Evolutionary conservation across 2,888 invertebrate species (phyloP).

Genomic region (Sarcophaga caerulescens): DNA sequence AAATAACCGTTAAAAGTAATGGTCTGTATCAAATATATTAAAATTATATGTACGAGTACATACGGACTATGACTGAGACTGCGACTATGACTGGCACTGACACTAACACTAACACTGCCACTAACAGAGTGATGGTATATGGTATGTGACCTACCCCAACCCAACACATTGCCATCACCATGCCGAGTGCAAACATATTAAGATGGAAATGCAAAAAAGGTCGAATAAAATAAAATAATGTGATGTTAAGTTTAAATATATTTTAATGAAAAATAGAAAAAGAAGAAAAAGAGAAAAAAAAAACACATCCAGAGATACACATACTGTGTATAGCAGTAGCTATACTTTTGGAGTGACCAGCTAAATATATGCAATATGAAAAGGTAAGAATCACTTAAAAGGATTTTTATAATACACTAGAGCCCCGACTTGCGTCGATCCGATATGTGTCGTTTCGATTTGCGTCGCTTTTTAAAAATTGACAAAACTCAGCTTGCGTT

Average conservation of each 20-base stretch:
- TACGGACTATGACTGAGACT: constrained; percentile 10
- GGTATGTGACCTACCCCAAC: too few relatives aligned
- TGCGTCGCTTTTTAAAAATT: too few relatives aligned
- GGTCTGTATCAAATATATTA: constrained; percentile 80
- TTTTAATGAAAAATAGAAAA: constrained; percentile 49
- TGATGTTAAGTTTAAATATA: constrained; percentile 45
- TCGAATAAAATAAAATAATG: constrained; percentile 34
- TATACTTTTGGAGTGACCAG: too few relatives aligned
- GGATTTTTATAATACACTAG: too few relatives aligned
- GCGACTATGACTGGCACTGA: constrained; percentile 6
- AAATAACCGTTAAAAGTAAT: constrained; percentile 80
- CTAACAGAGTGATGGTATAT: too few relatives aligned
- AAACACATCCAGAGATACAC: not conserved
- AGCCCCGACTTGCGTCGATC: too few relatives aligned
- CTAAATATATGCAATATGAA: too few relatives aligned
- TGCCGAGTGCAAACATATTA: not conserved
- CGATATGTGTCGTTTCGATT: too few relatives aligned
- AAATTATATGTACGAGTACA: constrained; percentile 72
- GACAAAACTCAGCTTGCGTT: too few relatives aligned
- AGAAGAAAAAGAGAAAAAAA: not conserved
- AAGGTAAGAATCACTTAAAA: too few relatives aligned
- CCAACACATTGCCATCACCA: not conserved
- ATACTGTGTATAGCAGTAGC: too few relatives aligned
- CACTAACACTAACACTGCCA: not conserved
- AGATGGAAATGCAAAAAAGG: constrained; percentile 18